These are phyloP conservation scores for Agrochola litura DNA, from an alignment of 2,888 invertebrate species.

Conservation along the genomic window DNA sequence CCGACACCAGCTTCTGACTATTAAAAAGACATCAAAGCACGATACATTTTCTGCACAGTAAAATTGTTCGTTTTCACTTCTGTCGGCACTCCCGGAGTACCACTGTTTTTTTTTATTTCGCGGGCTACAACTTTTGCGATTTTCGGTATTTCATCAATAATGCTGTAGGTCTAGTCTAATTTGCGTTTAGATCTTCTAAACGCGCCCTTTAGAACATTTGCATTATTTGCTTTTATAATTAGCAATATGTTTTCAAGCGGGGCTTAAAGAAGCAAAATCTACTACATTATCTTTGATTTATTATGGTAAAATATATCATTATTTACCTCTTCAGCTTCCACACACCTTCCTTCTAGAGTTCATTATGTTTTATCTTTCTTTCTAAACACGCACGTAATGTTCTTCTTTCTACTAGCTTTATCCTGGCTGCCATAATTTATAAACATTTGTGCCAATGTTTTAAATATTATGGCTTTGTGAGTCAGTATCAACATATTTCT, in stretches of 20 bases:
- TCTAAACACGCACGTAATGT: neutral
- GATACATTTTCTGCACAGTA: too few relatives aligned
- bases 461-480: conserved; percentile 35
- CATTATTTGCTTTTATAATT: neutral
- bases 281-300: conserved; percentile 20
- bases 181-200: neutral
- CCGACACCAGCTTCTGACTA: too few relatives aligned
- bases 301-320: neutral
- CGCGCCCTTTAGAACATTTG: neutral
- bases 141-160: neutral
- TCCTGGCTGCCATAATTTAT: neutral
- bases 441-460: conserved; percentile 27
- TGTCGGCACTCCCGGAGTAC: too few relatives aligned
- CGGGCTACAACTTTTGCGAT: neutral
- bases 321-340: conserved; percentile 6
- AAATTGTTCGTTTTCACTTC: too few relatives aligned
- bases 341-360: neutral
- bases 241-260: conserved; percentile 3
- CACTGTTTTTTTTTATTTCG: too few relatives aligned
- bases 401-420: neutral
- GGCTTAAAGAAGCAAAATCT: neutral
- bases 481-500: conserved; percentile 30
- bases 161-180: neutral
- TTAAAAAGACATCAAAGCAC: too few relatives aligned
- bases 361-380: conserved; percentile 12